Conservation (phyloP, 1,140 invertebrate genomes). For the Leucophenga varia region DNA sequence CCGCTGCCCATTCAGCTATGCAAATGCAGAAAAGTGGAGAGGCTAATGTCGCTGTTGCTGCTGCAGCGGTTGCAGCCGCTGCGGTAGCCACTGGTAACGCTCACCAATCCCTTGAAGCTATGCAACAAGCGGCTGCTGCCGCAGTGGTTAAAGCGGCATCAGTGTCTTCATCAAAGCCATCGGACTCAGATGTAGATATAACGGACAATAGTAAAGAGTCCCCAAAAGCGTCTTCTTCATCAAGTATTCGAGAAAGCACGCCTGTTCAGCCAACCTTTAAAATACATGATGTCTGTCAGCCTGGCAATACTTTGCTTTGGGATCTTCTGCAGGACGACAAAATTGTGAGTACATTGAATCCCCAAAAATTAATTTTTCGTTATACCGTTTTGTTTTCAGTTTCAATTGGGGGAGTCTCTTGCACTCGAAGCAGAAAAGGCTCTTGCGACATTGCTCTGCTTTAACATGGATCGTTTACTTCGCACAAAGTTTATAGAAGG, state of each 20-base stretch:
- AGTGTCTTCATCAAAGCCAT: constrained; percentile 24
- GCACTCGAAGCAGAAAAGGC: constrained; percentile 90
- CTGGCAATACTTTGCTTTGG: constrained; percentile 90
- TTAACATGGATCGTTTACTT: constrained; percentile 83
- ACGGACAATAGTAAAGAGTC: constrained; percentile 44
- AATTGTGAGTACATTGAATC: constrained; percentile 67
- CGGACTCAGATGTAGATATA: constrained; percentile 34
- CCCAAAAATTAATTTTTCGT: constrained; percentile 16
- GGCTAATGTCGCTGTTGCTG: constrained; percentile 37
- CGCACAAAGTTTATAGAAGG: constrained; percentile 94
- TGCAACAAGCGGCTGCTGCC: constrained; percentile 38
- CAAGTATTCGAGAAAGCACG: constrained; percentile 3
- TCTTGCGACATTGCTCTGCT: constrained; percentile 84
- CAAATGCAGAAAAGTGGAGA: constrained; percentile 46
- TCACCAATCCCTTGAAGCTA: constrained; percentile 39
- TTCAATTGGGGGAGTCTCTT: constrained; percentile 81
- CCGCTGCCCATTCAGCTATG: constrained; percentile 49
- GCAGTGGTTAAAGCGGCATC: constrained; percentile 38
- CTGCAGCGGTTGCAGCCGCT: constrained; percentile 41
- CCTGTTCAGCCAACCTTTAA: constrained; percentile 62
- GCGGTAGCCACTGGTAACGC: constrained; percentile 43
- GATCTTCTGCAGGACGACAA: constrained; percentile 91
- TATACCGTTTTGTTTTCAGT: constrained; percentile 58
- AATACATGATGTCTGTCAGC: constrained; percentile 79
- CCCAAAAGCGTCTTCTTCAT: constrained; percentile 18